Percentiles rank a stretch among this genome's conserved stretches.
These are phyloP conservation scores for Pseudocheirus occidentalis DNA, from an alignment of 2,797 vertebrate species.

Conservation along the genomic window DNA sequence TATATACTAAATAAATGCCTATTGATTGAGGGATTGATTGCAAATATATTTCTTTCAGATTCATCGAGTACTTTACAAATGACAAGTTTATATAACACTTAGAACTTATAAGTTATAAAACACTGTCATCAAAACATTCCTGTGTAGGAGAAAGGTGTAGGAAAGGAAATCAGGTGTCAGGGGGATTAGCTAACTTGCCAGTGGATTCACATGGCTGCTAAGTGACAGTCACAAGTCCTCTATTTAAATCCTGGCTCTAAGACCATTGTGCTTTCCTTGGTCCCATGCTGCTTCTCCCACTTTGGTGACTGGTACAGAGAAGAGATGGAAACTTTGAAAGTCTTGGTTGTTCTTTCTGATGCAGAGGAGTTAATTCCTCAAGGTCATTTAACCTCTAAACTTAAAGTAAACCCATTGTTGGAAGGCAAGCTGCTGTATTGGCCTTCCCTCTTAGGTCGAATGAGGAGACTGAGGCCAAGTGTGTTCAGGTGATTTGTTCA, in stretches of 20 bases:
- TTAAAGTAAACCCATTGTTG: background rate
- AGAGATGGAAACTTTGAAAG: background rate
- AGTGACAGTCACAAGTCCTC: background rate
- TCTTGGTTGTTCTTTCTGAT: background rate
- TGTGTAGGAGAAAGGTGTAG: background rate
- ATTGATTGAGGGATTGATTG: background rate
- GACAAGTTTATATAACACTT: background rate
- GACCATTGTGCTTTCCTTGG: background rate
- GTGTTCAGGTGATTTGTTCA: background rate
- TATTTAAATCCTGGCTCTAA: background rate
- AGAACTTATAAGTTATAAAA: background rate
- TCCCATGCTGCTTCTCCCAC: background rate
- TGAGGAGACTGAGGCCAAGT: background rate
- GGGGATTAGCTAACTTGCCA: background rate
- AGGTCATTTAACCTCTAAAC: background rate
- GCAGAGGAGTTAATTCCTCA: background rate
- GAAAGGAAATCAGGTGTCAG: background rate
- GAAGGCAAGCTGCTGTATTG: background rate
- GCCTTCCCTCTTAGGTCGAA: background rate
- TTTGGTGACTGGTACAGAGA: background rate
- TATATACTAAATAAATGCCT: background rate
- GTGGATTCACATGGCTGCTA: background rate
- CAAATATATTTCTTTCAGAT: background rate
- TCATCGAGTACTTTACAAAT: background rate
- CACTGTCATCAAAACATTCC: background rate